Evolutionary conservation across 2,888 invertebrate genomes (phyloP), one percentile per base, ranked within the genome.

Genomic region (Hypomecis punctinalis): DNA sequence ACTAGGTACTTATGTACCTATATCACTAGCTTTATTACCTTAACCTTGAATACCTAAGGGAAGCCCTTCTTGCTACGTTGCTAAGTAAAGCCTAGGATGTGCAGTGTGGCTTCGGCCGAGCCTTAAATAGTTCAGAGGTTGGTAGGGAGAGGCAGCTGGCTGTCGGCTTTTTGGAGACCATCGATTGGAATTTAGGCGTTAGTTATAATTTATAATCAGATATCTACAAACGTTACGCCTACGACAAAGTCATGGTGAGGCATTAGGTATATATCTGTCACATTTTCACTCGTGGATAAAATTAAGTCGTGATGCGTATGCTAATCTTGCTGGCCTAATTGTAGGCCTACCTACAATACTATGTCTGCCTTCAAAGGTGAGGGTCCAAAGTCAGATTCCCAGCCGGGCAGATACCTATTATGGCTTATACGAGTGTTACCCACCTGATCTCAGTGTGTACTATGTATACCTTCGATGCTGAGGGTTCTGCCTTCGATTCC

Each of bases 81-180:
- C 23, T 53, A 35, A 35, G 52, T 55, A 37, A 63, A 55, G 63
- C 49, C 49, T 71, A 73, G 67, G 76, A 76, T 77, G 74, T 77
- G 81, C 74, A 73, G 78, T 76, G 79, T 83, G 85, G 86, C 86
- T 77, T 76, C 76, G 77, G 85, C 85, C 87, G 83, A 79, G 87
- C 86, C 87, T 87, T 87, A 86, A 78, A 52, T 52, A 81, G 78
- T 82, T 79, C 83, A 82, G 84, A 83, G 80, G 79, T 69, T 77
- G 79, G 36, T 49, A 48, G 10, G 46, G 36, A 57, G 47, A 56
- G 46, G 42, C 49, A 40, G 40, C 39, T 56, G 37, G 37, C 13
- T 33, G 39, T 33, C 39, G 9, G 23, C 46, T 56, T 33, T 48
- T 1, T 57, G 47, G 74, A 74, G 73, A 68, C 61, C 54, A 62